Evolutionary conservation across 1,140 invertebrate genomes (phyloP), one percentile per base, ranked within the genome.

Genomic region (Penaeus chinensis): DNA sequence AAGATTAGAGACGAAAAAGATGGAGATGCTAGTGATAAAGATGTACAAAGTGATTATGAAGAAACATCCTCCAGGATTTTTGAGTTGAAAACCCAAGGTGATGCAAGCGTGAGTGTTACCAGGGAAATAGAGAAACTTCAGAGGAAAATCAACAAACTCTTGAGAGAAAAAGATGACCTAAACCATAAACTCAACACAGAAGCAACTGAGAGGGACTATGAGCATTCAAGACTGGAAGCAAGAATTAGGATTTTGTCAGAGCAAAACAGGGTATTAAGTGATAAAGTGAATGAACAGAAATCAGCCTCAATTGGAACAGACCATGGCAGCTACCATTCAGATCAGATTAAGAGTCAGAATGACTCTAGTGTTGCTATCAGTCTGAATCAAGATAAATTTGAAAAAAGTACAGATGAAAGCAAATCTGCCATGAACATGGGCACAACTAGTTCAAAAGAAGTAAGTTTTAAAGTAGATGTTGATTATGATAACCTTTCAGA

Each of bases 211-310:
- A 82, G 86, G 69, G 86, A 87, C 69, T 63, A 77, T 20, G 86
- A 87, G 54, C 62, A 71, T 63, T 69, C 86, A 24, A 82, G 81
- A 42, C 86, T 87, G 32, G 86, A 87, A 78, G 86, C 86, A 54
- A 54, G 81, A 60, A 87, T 87, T 77, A 69, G 65, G 47, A 78
- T 83, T 10, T 81, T 87, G 18, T 77, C 69, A 78, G 80, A 77
- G 65, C 80, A 82, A 47, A 87, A 87, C n/a, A 69, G 82, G 42
- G 63, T 5, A 8, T 22, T 87, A n/a, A 65, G 65, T 27, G 60
- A 83, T 37, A 77, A 87, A 54, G 13, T 82, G 7, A 18, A 19
- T 65, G 71, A 83, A 47, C 24, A 74, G 18, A 54, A 42, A 54
- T 22, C 37, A 8, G 8, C 11, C 63, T 77, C 37, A 3, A 66